Percentiles rank a stretch among this genome's conserved stretches.
Evolutionary conservation across 2,797 vertebrate genomes (phyloP).

Genomic region (Ctenopoma kingsleyae): DNA sequence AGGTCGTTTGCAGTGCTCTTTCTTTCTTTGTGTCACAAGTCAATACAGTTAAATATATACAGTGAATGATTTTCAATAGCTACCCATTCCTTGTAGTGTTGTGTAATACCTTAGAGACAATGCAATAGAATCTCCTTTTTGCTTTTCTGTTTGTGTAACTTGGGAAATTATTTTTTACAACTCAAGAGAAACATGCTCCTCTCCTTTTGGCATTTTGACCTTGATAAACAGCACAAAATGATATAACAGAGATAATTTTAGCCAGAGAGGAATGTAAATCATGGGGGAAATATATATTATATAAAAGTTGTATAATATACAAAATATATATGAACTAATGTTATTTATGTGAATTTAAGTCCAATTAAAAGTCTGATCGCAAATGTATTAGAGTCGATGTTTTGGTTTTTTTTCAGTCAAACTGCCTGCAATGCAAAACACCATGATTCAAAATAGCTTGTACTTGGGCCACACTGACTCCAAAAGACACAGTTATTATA

Average conservation of each 20-base stretch:
- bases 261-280: constrained; percentile 85
- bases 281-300: constrained; percentile 89
- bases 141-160: constrained; percentile 78
- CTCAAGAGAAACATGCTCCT: constrained; percentile 69
- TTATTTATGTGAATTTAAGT: constrained; percentile 91
- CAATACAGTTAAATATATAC: constrained; percentile 76
- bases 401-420: constrained; percentile 21
- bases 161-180: constrained; percentile 72
- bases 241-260: constrained; percentile 75
- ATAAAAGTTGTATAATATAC: constrained; percentile 87
- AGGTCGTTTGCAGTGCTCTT: constrained; percentile 80
- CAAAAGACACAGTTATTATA: background rate
- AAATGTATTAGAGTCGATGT: constrained; percentile 58
- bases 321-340: constrained; percentile 88
- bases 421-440: background rate
- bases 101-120: constrained; percentile 80
- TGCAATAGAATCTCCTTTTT: constrained; percentile 74
- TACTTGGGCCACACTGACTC: background rate
- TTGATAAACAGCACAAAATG: constrained; percentile 77
- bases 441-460: background rate
- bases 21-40: constrained; percentile 77
- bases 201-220: constrained; percentile 71
- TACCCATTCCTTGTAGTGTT: constrained; percentile 78
- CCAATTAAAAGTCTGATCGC: constrained; percentile 87
- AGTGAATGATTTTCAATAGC: constrained; percentile 79